A percentile compares a stretch with the other conserved stretches of the same genome.
Evolutionary conservation across 2,797 vertebrate species (phyloP).

Genomic region (Ficedula albicollis): DNA sequence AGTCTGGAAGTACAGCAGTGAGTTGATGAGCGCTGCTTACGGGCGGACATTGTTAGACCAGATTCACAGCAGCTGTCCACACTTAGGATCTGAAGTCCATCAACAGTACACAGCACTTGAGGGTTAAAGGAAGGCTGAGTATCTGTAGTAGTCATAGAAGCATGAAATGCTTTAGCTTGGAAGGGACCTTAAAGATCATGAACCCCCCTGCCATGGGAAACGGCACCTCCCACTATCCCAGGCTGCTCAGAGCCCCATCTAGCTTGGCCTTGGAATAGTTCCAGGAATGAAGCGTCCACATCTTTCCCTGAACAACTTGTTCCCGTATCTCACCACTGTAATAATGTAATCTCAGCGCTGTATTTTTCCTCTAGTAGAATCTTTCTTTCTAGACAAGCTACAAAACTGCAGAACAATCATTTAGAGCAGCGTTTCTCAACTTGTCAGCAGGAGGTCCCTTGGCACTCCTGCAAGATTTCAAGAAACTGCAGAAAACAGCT

Average conservation of each 20-base stretch:
- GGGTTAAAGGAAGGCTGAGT: neutral
- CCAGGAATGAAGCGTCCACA: neutral
- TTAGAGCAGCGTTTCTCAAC: neutral
- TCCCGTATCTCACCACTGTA: neutral
- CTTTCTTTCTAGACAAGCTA: neutral
- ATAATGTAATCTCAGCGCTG: neutral
- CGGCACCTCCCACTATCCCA: neutral
- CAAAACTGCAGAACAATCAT: neutral
- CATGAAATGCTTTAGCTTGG: neutral
- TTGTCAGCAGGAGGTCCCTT: neutral
- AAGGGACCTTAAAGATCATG: neutral
- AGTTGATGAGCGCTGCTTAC: neutral
- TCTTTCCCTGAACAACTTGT: neutral
- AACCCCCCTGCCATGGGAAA: neutral
- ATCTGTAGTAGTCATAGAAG: neutral
- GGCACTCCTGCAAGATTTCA: neutral
- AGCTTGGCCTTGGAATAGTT: neutral
- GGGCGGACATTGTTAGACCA: neutral
- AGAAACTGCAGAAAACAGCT: neutral
- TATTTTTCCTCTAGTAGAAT: neutral
- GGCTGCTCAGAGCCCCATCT: neutral
- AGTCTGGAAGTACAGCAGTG: neutral
- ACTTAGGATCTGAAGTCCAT: neutral
- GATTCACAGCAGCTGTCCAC: neutral
- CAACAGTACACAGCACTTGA: neutral